Evolutionary conservation across 2,797 vertebrate species (phyloP), one percentile per base, ranked within the genome.

Genomic region (Acanthornis magna): DNA sequence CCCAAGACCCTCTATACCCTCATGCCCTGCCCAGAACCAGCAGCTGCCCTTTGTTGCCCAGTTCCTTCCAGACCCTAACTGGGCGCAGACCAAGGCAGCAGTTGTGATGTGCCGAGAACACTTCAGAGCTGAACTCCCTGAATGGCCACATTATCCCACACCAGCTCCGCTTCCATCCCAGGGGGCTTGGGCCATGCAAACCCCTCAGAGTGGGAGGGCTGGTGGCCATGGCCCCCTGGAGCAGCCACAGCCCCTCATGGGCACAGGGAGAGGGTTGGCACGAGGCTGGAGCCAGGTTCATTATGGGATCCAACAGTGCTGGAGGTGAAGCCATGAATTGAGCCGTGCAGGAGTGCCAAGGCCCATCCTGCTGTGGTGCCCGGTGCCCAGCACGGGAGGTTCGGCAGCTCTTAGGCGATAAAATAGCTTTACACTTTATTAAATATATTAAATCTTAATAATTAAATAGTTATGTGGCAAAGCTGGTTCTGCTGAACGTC

Each of bases 381-480:
- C 4, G 2, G 40, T 11, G 51, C 63, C 53, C 5, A 8, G 11
- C 3, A 16, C 1, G 48, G 29, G 43, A 70, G 34, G n/a, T 10
- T 84, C 2, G 38, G 78, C 67, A 22, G 67, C 53, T 53, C 32
- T 42, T 3, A 16, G 80, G 76, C 48, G 15, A 88, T 73, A 74
- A 88, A 94, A 86, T 30, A 91, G 76, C 92, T 93, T 83, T 50
- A 77, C 34, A 19, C 62, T 95, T 94, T 96, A 95, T 93, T 95
- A 65, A 94, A 95, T 96, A 96, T 96, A 96, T 96, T 96, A 96
- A 88, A 95, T 95, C 91, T 96, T 78, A 67, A 85, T 60, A 36
- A 91, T 96, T 96, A 96, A 96, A 96, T 96, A 96, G 85, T 77
- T 50, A 25, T 3, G 42, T 85, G 75, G 74, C 75, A 12, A 91